Base-by-base conservation (phyloP, 1,140 invertebrate species). In the Bombus turneri region DNA sequence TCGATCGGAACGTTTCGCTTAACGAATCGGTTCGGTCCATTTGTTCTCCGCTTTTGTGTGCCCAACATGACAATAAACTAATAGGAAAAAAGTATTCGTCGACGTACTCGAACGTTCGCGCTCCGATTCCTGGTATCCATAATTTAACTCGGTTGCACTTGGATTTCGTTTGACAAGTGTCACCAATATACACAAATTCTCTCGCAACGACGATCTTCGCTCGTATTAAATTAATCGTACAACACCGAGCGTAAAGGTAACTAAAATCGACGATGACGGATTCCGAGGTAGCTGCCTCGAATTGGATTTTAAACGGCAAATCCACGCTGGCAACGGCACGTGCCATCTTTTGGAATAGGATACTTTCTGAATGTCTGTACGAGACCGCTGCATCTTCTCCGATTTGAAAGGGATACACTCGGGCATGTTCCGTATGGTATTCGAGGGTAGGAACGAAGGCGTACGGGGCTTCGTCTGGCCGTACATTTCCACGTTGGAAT, bases 401-500 rank as follows among this genome's bases (percentile, higher is more conserved):
- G 69, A 82, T 71, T 82, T 71, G 72, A 77, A 83, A 86, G 66
- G 81, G 80, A 86, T 83, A 86, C 71, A 59, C 66, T 62, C 66
- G 69, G 66, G 85, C 85, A 77, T 81, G 85, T 86, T 69, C 57
- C 66, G 72, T 76, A 86, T 62, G 85, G 71, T 66, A 39, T 76
- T 68, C 59, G 12, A 10, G n/a, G 25, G 8, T 22, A 9, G 64
- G 39, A 57, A 66, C 15, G 83, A n/a, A 53, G 43, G 22, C 22
- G 22, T 13, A 59, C 12, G 15, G 15, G 62, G 74, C 37, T 47
- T 53, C 68, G n/a, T 43, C 75, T 80, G 82, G 64, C 12, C 43
- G 78, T 81, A 81, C 74, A 85, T 85, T 68, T 69, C 84, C 59
- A 74, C 59, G 84, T 66, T 81, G 28, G 79, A 85, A 85, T 85